These are phyloP conservation scores for Paracanthobrama guichenoti DNA, from an alignment of 2,113 vertebrate genomes.

Conservation along the genomic window DNA sequence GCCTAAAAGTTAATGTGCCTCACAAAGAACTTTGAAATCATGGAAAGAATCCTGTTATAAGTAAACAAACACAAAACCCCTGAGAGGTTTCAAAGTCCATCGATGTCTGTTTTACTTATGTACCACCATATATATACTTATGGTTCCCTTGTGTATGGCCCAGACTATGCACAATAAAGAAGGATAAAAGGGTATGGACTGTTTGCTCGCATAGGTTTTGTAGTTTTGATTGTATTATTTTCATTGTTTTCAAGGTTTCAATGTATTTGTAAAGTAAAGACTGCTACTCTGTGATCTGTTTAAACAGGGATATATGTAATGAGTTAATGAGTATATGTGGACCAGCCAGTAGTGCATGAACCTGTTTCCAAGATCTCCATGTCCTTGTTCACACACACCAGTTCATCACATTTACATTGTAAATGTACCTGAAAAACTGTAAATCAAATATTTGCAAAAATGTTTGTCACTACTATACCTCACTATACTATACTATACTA, in stretches of 20 bases:
- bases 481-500: background rate
- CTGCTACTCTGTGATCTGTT: slow-evolving; percentile 11
- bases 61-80: background rate
- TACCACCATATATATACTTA: background rate
- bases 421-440: background rate
- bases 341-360: slow-evolving; percentile 25
- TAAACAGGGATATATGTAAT: slow-evolving; percentile 35
- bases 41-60: background rate
- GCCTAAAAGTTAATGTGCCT: slow-evolving; percentile 1
- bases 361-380: slow-evolving; percentile 9
- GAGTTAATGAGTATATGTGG: slow-evolving; percentile 42
- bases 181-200: background rate
- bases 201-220: background rate
- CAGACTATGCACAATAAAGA: background rate
- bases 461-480: background rate
- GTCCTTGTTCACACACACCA: background rate
- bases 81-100: background rate
- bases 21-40: background rate
- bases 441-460: background rate
- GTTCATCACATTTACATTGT: background rate
- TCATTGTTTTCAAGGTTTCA: background rate
- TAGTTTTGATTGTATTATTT: background rate
- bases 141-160: background rate
- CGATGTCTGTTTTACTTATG: background rate
- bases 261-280: background rate